phyloP scores from a whole-genome alignment of 1,140 invertebrate genomes.

The Polyergus mexicanus region DNA sequence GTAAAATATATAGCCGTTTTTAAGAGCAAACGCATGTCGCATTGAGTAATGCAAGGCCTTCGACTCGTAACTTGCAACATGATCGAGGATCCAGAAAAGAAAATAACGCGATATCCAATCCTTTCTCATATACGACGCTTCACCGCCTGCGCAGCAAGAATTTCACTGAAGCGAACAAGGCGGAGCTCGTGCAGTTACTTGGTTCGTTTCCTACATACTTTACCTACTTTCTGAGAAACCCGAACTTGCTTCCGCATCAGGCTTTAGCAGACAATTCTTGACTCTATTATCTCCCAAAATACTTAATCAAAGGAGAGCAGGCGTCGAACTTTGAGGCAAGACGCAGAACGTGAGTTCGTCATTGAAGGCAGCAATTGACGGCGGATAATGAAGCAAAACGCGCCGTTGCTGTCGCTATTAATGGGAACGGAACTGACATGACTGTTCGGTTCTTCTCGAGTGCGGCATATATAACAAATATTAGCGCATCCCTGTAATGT shows the following conservation, averaged over 20 bases:
- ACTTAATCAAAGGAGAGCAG: conserved; percentile 68
- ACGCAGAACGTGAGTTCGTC: conserved; percentile 16
- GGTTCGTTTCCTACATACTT: conserved; percentile 36
- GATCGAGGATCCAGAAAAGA: not conserved
- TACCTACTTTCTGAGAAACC: conserved; percentile 22
- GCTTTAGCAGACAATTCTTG: conserved; percentile 61
- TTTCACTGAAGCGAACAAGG: conserved; percentile 32
- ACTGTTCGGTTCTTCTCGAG: conserved; percentile 3
- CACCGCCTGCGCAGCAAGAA: conserved; percentile 19
- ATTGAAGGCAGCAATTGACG: conserved; percentile 6
- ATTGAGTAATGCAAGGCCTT: conserved; percentile 17
- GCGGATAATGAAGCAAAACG: conserved; percentile 34
- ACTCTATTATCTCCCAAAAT: conserved; percentile 44
- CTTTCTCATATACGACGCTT: conserved; percentile 22
- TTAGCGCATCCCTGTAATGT: conserved; percentile 5
- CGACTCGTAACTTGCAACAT: not conserved
- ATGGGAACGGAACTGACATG: not conserved
- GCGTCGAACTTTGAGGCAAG: conserved; percentile 3
- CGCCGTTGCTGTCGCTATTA: conserved; percentile 16
- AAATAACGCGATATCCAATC: conserved; percentile 61
- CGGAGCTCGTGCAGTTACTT: conserved; percentile 26
- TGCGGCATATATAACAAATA: conserved; percentile 52
- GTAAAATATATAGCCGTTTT: not conserved
- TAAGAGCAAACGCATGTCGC: conserved; percentile 20
- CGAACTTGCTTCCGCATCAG: conserved; percentile 50